Conservation (phyloP, 1,140 invertebrate species). For the Apis florea region DNA sequence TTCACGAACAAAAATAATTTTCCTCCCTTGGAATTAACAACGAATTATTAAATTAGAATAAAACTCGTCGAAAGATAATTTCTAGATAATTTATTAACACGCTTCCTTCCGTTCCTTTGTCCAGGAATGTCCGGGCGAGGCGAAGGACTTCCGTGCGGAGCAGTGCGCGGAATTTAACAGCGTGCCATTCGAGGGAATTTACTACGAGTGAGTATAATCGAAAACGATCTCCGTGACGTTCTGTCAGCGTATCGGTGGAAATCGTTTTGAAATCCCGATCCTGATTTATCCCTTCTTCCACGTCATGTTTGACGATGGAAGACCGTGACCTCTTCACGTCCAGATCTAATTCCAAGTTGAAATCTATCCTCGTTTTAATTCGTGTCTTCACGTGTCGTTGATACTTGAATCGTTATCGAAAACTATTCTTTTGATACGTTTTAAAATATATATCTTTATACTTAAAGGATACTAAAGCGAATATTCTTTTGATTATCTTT, state of each 20-base stretch:
- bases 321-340: constrained; percentile 1
- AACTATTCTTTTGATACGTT: neutral
- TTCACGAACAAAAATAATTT: too few species aligned
- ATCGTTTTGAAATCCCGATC: constrained; percentile 3
- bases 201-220: constrained; percentile 86
- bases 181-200: constrained; percentile 87
- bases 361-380: constrained; percentile 31
- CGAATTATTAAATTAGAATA: neutral
- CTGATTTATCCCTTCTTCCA: constrained; percentile 46
- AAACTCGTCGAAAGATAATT: neutral
- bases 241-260: neutral
- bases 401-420: neutral
- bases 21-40: too few species aligned
- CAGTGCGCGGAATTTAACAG: constrained; percentile 92
- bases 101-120: constrained; percentile 47
- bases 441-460: too few species aligned
- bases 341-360: constrained; percentile 29
- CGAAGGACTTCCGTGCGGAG: constrained; percentile 90
- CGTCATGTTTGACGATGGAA: neutral
- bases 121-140: constrained; percentile 88
- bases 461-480: neutral
- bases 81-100: neutral
- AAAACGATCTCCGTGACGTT: constrained; percentile 12
- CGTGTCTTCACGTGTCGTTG: neutral
- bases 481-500: neutral